Percentiles rank a stretch among this genome's conserved stretches.
phyloP scores from a whole-genome alignment of 2,797 vertebrate species.

The Sebastes nivosus region DNA sequence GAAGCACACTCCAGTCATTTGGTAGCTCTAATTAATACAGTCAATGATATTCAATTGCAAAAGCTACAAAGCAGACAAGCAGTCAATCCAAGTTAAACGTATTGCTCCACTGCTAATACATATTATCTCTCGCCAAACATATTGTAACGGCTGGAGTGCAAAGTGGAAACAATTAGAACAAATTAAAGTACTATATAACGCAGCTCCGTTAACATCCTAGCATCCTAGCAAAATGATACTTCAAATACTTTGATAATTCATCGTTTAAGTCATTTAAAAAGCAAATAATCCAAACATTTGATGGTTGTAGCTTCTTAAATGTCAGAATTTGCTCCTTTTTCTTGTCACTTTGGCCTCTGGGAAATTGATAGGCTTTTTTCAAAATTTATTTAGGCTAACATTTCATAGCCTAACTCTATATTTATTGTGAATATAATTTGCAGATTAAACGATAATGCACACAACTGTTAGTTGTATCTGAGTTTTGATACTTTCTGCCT shows the following conservation, averaged over 20 bases:
- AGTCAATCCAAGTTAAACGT: constrained; percentile 33
- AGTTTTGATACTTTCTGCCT: neutral
- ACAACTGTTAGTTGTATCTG: rapidly evolving
- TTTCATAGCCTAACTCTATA: too few relatives aligned
- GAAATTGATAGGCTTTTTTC: neutral
- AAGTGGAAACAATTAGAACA: neutral
- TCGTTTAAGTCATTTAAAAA: neutral
- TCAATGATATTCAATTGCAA: constrained; percentile 27
- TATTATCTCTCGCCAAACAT: constrained; percentile 20
- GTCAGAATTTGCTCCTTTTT: neutral
- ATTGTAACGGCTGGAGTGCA: constrained; percentile 6
- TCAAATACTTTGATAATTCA: neutral
- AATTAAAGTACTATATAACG: neutral
- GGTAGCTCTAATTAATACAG: constrained; percentile 49
- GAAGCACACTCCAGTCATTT: constrained; percentile 26
- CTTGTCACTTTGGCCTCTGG: neutral
- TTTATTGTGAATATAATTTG: too few relatives aligned
- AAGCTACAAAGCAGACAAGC: constrained; percentile 28
- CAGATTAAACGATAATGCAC: neutral
- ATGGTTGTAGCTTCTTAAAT: neutral
- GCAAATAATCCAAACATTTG: neutral
- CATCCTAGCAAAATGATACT: too few relatives aligned
- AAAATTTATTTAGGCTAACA: neutral
- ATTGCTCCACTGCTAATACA: constrained; percentile 34
- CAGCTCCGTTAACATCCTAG: neutral